Evolutionary conservation across 2,797 vertebrate genomes (phyloP).

Genomic region (Anableps anableps): DNA sequence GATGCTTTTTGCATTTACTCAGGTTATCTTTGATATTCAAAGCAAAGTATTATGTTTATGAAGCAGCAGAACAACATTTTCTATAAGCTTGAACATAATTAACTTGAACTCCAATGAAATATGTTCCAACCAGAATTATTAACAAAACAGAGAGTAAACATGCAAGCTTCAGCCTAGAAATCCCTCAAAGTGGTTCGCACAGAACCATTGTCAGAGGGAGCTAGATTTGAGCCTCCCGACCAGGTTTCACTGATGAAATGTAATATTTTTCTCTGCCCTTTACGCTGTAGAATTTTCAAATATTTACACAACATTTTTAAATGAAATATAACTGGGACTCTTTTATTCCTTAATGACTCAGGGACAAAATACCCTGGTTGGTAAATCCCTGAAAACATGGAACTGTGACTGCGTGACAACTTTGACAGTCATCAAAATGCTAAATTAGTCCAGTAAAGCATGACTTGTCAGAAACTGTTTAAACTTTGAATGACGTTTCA

Average conservation of each 20-base stretch:
- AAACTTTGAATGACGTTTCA: background rate
- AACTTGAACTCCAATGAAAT: background rate
- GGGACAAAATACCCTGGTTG: no score
- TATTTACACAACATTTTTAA: no score
- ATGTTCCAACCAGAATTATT: background rate
- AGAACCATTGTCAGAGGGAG: no score
- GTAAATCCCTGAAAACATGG: no score
- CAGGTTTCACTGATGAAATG: no score
- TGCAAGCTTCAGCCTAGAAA: background rate
- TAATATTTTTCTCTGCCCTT: no score
- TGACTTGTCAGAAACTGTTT: background rate
- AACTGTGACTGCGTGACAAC: background rate
- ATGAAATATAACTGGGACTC: no score
- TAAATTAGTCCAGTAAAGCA: background rate
- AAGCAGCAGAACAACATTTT: background rate
- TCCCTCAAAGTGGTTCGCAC: no score
- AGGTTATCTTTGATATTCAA: background rate
- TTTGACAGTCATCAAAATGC: background rate
- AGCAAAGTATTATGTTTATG: background rate
- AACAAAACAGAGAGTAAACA: background rate
- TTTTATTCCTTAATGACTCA: no score
- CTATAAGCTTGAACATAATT: background rate
- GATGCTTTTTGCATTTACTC: background rate
- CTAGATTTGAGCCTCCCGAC: no score
- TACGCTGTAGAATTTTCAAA: no score